Evolutionary conservation across 2,113 vertebrate genomes (phyloP).

Genomic region (Atherinomorus stipes): DNA sequence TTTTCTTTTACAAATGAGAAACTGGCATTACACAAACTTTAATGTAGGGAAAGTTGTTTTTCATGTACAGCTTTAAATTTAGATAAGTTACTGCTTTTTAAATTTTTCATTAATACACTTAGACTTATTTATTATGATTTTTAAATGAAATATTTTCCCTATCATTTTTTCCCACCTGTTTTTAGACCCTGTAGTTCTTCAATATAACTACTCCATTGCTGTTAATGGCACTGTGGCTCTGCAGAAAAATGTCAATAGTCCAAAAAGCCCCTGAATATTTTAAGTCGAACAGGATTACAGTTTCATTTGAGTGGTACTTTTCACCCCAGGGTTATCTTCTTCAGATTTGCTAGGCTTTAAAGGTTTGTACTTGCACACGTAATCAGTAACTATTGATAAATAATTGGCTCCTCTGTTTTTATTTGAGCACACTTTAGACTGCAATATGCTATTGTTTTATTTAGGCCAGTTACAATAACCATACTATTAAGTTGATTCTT

Average conservation of each 20-base stretch:
- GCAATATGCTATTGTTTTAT: conserved; percentile 70
- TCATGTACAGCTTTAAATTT: too few relatives aligned
- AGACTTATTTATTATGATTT: too few relatives aligned
- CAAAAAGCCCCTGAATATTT: background rate
- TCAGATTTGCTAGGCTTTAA: conserved; percentile 1
- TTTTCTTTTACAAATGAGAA: too few relatives aligned
- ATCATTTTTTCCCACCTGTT: too few relatives aligned
- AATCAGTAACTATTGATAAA: conserved; percentile 53
- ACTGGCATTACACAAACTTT: too few relatives aligned
- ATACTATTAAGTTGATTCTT: conserved; percentile 63
- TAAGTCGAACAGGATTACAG: background rate
- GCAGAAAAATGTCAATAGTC: background rate
- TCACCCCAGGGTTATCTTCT: background rate
- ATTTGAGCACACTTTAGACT: conserved; percentile 55
- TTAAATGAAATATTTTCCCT: too few relatives aligned
- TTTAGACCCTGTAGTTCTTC: too few relatives aligned
- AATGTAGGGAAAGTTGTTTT: too few relatives aligned
- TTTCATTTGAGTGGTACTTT: background rate
- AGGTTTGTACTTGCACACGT: background rate
- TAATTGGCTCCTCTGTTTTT: conserved; percentile 60
- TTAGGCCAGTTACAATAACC: conserved; percentile 57
- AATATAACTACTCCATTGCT: background rate
- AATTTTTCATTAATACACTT: too few relatives aligned
- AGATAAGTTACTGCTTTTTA: too few relatives aligned
- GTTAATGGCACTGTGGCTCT: background rate